phyloP scores from a whole-genome alignment of 2,888 invertebrate genomes.

The Cosmia trapezina region DNA sequence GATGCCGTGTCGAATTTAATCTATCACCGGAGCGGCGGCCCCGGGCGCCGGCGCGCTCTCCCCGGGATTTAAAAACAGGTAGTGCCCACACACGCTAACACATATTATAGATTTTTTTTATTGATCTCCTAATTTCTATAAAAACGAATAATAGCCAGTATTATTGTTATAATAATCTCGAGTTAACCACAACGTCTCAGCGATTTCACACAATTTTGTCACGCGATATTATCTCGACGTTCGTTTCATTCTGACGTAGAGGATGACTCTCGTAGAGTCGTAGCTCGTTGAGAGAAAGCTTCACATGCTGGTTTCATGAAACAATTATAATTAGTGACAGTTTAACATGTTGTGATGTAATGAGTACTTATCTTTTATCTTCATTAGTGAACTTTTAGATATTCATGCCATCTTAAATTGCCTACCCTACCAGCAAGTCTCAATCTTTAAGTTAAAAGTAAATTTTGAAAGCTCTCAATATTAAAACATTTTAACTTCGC shows the following conservation, averaged over 20 bases:
- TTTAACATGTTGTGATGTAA: background rate
- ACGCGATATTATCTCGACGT: slow-evolving; percentile 64
- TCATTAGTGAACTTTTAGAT: background rate
- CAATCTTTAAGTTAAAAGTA: background rate
- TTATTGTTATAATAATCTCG: slow-evolving; percentile 74
- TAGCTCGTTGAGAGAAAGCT: slow-evolving; percentile 18
- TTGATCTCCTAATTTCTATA: slow-evolving; percentile 74
- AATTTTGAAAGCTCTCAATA: slow-evolving; percentile 38
- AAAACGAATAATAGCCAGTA: slow-evolving; percentile 75
- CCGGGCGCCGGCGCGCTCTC: slow-evolving; percentile 81
- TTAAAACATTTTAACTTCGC: slow-evolving; percentile 53
- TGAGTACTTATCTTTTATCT: background rate
- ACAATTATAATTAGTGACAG: background rate
- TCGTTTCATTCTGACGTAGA: slow-evolving; percentile 25
- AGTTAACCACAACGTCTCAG: slow-evolving; percentile 70
- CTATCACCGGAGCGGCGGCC: slow-evolving; percentile 85
- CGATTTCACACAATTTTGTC: slow-evolving; percentile 71
- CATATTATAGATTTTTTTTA: slow-evolving; percentile 71
- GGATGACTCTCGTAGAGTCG: slow-evolving; percentile 6
- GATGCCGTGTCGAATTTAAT: slow-evolving; percentile 90
- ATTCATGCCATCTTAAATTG: background rate
- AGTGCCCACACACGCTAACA: slow-evolving; percentile 84
- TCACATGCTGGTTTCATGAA: slow-evolving; percentile 3
- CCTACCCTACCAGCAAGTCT: background rate
- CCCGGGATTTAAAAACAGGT: slow-evolving; percentile 82